These are phyloP conservation scores for Lophius americanus DNA, from an alignment of 2,797 vertebrate genomes.

Conservation along the genomic window DNA sequence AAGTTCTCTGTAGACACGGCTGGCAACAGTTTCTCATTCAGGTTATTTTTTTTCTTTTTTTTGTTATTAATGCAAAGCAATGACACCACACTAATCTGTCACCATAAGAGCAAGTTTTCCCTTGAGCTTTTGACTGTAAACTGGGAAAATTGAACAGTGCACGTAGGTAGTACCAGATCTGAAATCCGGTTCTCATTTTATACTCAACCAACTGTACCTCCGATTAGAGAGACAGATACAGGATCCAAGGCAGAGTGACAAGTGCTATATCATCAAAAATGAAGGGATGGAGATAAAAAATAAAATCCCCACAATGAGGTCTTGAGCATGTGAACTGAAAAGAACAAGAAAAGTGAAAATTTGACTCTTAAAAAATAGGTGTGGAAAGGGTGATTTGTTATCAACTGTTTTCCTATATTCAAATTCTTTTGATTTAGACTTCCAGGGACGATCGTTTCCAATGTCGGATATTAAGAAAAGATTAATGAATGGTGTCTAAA, in stretches of 20 bases:
- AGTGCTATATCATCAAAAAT: slow-evolving; percentile 96
- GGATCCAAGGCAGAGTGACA: slow-evolving; percentile 95
- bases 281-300: slow-evolving; percentile 83
- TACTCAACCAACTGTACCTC: slow-evolving; percentile 98
- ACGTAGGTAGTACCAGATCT: slow-evolving; percentile 93
- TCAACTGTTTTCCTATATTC: slow-evolving; percentile 16
- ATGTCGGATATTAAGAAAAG: slow-evolving; percentile 40
- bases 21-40: slow-evolving; percentile 82
- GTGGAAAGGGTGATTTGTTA: slow-evolving; percentile 21
- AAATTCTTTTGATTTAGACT: slow-evolving; percentile 42
- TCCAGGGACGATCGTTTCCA: slow-evolving; percentile 44
- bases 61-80: slow-evolving; percentile 77
- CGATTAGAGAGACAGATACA: slow-evolving; percentile 97
- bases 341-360: slow-evolving; percentile 65
- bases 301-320: slow-evolving; percentile 70
- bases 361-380: slow-evolving; percentile 48
- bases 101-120: slow-evolving; percentile 94
- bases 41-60: slow-evolving; percentile 24
- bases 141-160: slow-evolving; percentile 99
- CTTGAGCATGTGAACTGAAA: slow-evolving; percentile 84
- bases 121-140: slow-evolving; percentile 96
- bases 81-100: slow-evolving; percentile 85
- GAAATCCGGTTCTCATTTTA: slow-evolving; percentile 92
- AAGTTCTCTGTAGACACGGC: slow-evolving; percentile 86
- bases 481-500: slow-evolving; percentile 55